A percentile compares a stretch with the other conserved stretches of the same genome.
Evolutionary conservation across 2,888 invertebrate genomes (phyloP).

Genomic region (Rhagium mordax): DNA sequence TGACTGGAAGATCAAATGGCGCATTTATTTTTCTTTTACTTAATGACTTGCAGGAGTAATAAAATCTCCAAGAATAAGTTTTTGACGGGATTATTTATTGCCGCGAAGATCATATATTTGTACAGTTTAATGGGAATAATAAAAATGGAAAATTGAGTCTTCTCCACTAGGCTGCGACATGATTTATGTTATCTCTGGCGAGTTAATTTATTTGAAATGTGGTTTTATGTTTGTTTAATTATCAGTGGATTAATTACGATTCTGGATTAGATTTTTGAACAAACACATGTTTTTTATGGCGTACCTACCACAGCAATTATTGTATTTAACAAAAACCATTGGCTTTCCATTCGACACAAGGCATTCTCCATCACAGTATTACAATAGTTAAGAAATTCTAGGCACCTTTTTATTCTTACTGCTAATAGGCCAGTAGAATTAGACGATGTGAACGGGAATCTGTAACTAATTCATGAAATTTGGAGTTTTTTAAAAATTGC

Average conservation of each 20-base stretch:
- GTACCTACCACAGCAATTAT: too few relatives aligned
- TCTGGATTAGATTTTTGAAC: too few relatives aligned
- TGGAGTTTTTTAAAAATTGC: too few relatives aligned
- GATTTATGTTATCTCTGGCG: background rate
- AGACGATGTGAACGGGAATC: too few relatives aligned
- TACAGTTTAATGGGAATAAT: background rate
- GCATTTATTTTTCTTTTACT: slow-evolving; percentile 6
- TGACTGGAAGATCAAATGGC: slow-evolving; percentile 8
- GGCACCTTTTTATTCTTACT: too few relatives aligned
- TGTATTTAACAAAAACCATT: too few relatives aligned
- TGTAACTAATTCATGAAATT: too few relatives aligned
- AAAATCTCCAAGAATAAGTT: slow-evolving; percentile 3
- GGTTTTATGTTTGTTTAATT: background rate
- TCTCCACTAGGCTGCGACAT: background rate
- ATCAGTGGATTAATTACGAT: background rate
- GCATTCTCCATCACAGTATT: too few relatives aligned
- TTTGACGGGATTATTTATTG: background rate
- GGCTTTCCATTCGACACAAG: too few relatives aligned
- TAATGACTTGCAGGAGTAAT: background rate
- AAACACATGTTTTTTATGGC: too few relatives aligned
- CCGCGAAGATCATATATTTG: background rate
- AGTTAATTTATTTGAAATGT: background rate
- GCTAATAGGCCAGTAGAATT: too few relatives aligned
- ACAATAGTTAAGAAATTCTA: too few relatives aligned
- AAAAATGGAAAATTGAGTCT: background rate